phyloP scores from a whole-genome alignment of 2,113 vertebrate species.

The Strix aluco region DNA sequence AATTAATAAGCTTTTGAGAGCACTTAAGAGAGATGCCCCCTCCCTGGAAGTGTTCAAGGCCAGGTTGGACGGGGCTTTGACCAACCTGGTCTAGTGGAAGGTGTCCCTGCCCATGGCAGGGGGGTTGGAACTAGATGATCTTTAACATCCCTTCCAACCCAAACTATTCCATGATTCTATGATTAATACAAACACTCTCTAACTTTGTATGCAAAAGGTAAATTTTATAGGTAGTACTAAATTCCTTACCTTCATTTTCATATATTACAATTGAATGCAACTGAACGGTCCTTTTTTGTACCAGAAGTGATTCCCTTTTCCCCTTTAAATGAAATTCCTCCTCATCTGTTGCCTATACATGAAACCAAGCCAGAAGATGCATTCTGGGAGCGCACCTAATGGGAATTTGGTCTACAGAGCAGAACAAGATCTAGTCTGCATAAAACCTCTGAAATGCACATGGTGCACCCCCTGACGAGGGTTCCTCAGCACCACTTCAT shows the following conservation, averaged over 20 bases:
- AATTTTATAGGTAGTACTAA: neutral
- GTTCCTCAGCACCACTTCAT: neutral
- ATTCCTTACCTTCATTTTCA: neutral
- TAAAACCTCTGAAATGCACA: neutral
- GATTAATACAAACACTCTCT: neutral
- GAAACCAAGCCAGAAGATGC: neutral
- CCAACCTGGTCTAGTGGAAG: too few relatives aligned
- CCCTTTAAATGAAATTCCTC: neutral
- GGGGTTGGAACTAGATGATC: too few relatives aligned
- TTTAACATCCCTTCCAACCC: too few relatives aligned
- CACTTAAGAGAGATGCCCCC: neutral
- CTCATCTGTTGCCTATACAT: neutral
- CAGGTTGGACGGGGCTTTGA: too few relatives aligned
- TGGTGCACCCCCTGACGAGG: too few relatives aligned
- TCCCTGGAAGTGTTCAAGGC: too few relatives aligned
- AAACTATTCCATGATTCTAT: too few relatives aligned
- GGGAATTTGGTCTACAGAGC: neutral
- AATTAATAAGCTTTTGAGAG: neutral
- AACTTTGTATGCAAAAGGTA: neutral
- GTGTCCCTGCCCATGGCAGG: too few relatives aligned
- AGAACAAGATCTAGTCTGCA: neutral
- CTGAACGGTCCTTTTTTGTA: neutral
- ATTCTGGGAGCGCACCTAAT: accelerated
- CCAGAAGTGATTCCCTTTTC: neutral
- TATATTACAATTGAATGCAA: neutral